phyloP scores from a whole-genome alignment of 2,797 vertebrate genomes.

The Limnodromus scolopaceus region DNA sequence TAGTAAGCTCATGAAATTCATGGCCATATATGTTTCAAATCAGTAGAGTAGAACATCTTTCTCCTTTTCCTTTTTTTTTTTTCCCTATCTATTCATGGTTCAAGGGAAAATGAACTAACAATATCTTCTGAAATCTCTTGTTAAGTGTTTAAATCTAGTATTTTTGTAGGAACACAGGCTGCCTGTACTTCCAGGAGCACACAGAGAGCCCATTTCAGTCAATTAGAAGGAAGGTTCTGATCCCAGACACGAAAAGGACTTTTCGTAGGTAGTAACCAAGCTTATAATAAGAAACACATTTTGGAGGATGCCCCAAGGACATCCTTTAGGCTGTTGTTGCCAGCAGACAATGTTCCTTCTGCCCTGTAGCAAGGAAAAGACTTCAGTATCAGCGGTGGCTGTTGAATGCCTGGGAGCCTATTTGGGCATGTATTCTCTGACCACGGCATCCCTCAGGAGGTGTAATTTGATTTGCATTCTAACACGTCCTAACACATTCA shows the following conservation, averaged over 20 bases:
- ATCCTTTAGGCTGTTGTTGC: neutral
- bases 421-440: neutral
- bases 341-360: neutral
- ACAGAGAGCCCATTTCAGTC: neutral
- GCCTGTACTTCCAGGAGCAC: neutral
- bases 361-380: neutral
- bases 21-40: neutral
- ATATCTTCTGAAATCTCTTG: neutral
- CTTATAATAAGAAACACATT: neutral
- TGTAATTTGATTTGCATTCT: neutral
- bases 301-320: neutral
- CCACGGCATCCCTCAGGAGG: neutral
- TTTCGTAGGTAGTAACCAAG: neutral
- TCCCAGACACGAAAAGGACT: neutral
- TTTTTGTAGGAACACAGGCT: neutral
- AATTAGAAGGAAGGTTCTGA: neutral
- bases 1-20: constrained; percentile 15
- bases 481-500: neutral
- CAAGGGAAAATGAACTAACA: neutral
- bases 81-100: neutral
- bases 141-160: neutral
- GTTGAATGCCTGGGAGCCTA: neutral
- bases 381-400: neutral
- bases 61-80: neutral
- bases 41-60: neutral